Percentiles rank a stretch among this genome's conserved stretches.
Conservation (phyloP, 2,888 invertebrate species). For the Halictus quadricinctus region DNA sequence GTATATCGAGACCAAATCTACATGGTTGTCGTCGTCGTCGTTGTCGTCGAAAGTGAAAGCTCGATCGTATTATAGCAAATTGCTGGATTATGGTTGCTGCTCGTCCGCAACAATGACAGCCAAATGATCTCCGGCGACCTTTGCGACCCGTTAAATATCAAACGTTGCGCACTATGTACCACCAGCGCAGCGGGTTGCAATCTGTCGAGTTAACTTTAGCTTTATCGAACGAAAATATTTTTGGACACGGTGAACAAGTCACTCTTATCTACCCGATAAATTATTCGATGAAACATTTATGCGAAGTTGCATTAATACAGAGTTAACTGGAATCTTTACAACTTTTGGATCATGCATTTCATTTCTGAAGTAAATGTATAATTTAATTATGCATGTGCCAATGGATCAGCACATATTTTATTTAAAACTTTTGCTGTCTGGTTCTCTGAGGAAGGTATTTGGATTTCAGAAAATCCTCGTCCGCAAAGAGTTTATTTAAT, state of each 20-base stretch:
- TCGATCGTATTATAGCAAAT: slow-evolving; percentile 43
- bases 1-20: slow-evolving; percentile 43
- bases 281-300: not conserved
- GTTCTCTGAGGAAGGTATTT: no score
- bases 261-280: not conserved
- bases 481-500: no score
- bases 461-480: no score
- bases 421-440: no score
- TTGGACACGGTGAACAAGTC: not conserved
- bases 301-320: not conserved
- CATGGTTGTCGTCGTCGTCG: slow-evolving; percentile 22
- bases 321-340: no score
- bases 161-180: slow-evolving; percentile 34
- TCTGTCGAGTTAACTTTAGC: not conserved
- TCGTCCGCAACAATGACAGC: slow-evolving; percentile 69
- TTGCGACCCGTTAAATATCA: slow-evolving; percentile 65
- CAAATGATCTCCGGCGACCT: slow-evolving; percentile 65
- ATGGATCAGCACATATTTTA: no score
- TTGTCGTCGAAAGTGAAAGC: slow-evolving; percentile 72
- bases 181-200: not conserved
- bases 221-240: slow-evolving; percentile 5
- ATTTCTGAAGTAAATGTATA: no score
- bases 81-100: slow-evolving; percentile 28
- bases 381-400: no score
- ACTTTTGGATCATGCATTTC: no score